Evolutionary conservation across 2,797 vertebrate species (phyloP).

Genomic region (Enteromius argenteus): DNA sequence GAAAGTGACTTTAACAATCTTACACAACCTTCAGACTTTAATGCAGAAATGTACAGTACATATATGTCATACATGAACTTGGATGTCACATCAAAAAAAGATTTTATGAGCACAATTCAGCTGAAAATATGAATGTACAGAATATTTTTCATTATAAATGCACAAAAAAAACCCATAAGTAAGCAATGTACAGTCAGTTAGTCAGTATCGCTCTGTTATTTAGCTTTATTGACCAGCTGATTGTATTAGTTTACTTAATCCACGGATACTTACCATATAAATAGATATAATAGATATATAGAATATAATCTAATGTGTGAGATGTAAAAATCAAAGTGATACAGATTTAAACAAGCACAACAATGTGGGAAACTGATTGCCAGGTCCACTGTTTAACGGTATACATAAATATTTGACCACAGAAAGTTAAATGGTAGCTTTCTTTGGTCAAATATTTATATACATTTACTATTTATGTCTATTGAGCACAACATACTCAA

Average conservation of each 20-base stretch:
- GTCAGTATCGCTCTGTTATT: background rate
- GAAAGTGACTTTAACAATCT: background rate
- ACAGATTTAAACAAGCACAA: background rate
- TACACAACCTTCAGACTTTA: background rate
- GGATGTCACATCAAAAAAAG: background rate
- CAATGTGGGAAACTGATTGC: background rate
- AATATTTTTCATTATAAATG: background rate
- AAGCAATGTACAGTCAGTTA: background rate
- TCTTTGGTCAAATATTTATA: background rate
- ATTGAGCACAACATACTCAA: background rate
- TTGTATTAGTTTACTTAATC: background rate
- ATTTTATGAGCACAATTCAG: background rate
- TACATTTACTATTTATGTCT: background rate
- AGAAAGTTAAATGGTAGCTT: background rate
- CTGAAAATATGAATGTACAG: background rate
- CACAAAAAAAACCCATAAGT: background rate
- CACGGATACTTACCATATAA: background rate
- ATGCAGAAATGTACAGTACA: background rate
- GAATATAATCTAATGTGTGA: background rate
- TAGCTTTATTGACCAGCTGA: constrained; percentile 7
- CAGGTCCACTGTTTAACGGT: background rate
- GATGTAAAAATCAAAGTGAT: background rate
- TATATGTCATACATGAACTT: background rate
- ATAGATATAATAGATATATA: no score
- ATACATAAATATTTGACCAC: background rate